These are phyloP conservation scores for Monochamus alternatus DNA, from an alignment of 2,888 invertebrate genomes.

Conservation along the genomic window DNA sequence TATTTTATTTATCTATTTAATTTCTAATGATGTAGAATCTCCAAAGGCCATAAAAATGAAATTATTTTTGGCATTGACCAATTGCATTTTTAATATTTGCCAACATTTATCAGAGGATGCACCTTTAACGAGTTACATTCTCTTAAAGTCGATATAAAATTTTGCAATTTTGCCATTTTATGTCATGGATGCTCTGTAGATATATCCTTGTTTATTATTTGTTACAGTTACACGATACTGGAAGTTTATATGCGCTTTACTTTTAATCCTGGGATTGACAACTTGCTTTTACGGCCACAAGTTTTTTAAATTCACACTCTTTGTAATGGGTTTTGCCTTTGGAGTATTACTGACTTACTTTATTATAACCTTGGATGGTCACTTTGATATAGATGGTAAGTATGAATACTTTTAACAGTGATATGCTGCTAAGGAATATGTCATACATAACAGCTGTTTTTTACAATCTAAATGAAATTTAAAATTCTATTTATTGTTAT, in stretches of 20 bases:
- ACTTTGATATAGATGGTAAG: slow-evolving; percentile 45
- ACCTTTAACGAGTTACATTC: no score
- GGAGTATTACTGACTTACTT: slow-evolving; percentile 75
- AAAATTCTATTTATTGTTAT: background rate
- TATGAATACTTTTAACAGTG: slow-evolving; percentile 1
- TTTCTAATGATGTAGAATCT: no score
- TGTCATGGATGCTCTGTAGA: no score
- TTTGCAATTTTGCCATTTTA: no score
- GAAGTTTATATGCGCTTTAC: slow-evolving; percentile 72
- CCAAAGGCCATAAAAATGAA: no score
- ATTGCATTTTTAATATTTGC: no score
- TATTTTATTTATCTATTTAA: no score
- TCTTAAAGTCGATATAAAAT: no score
- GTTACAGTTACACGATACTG: slow-evolving; percentile 71
- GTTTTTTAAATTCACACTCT: slow-evolving; percentile 77
- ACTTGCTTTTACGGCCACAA: slow-evolving; percentile 78
- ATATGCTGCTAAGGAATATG: background rate
- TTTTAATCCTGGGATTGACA: slow-evolving; percentile 77
- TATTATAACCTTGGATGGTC: slow-evolving; percentile 44
- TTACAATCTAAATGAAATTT: no score
- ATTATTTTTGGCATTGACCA: no score
- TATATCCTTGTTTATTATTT: slow-evolving; percentile 26
- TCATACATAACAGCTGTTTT: background rate
- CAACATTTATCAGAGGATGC: no score
- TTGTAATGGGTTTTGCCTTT: slow-evolving; percentile 75